Evolutionary conservation across 2,888 invertebrate genomes (phyloP), one percentile per base, ranked within the genome.

Genomic region (Machimus atricapillus): DNA sequence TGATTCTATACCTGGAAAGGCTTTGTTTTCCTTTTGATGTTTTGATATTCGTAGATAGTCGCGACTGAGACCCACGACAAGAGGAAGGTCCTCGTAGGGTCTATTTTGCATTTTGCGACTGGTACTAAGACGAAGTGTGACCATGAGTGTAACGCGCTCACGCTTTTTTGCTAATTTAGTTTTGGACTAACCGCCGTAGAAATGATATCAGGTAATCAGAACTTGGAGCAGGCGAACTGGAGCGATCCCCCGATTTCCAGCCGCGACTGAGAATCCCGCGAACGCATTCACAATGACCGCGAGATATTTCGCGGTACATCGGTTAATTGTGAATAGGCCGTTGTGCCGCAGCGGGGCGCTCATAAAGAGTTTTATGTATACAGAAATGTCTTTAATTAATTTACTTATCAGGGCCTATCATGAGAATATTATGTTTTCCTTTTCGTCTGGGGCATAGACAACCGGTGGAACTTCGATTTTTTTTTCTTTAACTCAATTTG

Each of bases 131-230:
- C 8, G 7, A 27, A 19, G 34, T 76, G 76, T 76, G 76, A 31
- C 37, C 66, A 31, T 27, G 74, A 76, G n/a, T 85, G 74, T 74
- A 56, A 23, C 66, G 66, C 27, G 76, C 76, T n/a, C 66, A 43
- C 46, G 76, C 58, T 78, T 77, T 78, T 76, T 86, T 86, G 78
- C 77, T 56, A 37, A 78, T 78, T 86, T 52, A 40, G 34, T 76
- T 73, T 66, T 83, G 43, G 77, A 78, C 87, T 85, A 87, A 87
- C 87, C 74, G 86, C 74, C 87, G 86, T 87, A 79, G 87, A 86
- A 83, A 79, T 85, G 73, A 37, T 56, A 82, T 66, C 56, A 58
- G 83, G 83, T 14, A 23, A 4, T 3, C 83, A 83, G 43, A 19
- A 73, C 0, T 9, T 14, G n/a, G 34, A 86, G 66, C 23, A 87